Percentiles rank a stretch among this genome's conserved stretches.
Evolutionary conservation across 2,113 vertebrate genomes (phyloP).

Genomic region (Epinephelus moara): DNA sequence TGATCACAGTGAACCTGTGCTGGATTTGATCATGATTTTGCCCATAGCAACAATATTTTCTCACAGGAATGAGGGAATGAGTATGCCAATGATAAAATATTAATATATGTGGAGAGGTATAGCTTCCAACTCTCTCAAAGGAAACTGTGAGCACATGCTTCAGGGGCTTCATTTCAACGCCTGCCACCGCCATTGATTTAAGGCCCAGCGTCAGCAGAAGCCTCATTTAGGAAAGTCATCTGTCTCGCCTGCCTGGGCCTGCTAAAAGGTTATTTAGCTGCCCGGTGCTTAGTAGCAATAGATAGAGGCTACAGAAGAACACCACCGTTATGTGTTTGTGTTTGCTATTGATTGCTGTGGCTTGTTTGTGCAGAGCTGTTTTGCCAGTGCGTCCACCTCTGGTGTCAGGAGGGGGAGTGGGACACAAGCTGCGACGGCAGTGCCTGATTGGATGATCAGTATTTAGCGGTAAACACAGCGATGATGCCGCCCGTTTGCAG

Average conservation of each 20-base stretch:
- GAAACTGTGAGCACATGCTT: conserved; percentile 64
- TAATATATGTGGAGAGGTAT: conserved; percentile 55
- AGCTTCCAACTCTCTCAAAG: conserved; percentile 47
- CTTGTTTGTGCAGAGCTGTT: conserved; percentile 60
- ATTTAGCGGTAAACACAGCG: conserved; percentile 34
- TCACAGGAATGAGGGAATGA: conserved; percentile 49
- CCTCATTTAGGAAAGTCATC: conserved; percentile 76
- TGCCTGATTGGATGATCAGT: conserved; percentile 44
- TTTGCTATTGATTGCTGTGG: conserved; percentile 66
- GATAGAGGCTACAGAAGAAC: conserved; percentile 51
- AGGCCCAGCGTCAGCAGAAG: conserved; percentile 68
- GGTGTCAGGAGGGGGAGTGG: conserved; percentile 26
- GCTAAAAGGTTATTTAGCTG: conserved; percentile 73
- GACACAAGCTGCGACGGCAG: conserved; percentile 11
- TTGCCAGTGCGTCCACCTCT: conserved; percentile 17
- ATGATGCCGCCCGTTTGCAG: conserved; percentile 33
- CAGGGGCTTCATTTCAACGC: conserved; percentile 71
- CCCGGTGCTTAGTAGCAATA: conserved; percentile 50
- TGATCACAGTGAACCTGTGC: conserved; percentile 43
- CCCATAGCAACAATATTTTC: conserved; percentile 67
- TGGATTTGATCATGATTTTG: conserved; percentile 44
- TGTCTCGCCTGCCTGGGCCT: conserved; percentile 64
- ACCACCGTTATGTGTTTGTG: conserved; percentile 52
- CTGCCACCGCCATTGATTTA: conserved; percentile 79
- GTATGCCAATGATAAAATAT: conserved; percentile 71